Conservation (phyloP, 2,113 vertebrate genomes). For the Theristicus caerulescens region DNA sequence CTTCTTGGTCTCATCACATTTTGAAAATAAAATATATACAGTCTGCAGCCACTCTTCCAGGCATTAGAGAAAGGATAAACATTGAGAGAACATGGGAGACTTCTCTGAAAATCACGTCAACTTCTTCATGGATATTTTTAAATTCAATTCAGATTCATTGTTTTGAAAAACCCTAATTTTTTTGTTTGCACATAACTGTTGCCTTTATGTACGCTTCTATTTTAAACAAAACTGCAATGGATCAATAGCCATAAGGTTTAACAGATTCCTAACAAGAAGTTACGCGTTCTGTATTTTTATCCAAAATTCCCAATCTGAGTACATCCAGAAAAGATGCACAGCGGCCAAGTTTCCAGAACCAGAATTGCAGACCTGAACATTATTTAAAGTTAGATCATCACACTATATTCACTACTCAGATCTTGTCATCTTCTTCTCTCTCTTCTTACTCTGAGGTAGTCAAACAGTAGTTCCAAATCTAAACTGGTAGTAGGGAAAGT, state of each 20-base stretch:
- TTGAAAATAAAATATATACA: slow-evolving; percentile 1
- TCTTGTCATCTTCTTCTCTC: neutral
- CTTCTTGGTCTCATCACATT: neutral
- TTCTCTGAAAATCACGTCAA: neutral
- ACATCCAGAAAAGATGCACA: neutral
- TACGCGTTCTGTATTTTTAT: neutral
- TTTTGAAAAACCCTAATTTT: neutral
- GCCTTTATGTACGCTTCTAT: neutral
- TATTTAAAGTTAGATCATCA: neutral
- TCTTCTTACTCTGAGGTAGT: neutral
- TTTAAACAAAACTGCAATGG: slow-evolving; percentile 13
- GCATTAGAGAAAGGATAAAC: neutral
- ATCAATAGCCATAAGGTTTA: slow-evolving; percentile 10
- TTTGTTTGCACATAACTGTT: neutral
- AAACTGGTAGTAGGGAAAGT: neutral
- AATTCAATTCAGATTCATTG: neutral
- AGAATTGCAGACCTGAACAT: neutral
- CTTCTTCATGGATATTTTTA: neutral
- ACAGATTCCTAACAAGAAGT: slow-evolving; percentile 4
- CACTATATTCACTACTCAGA: neutral
- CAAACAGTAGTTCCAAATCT: neutral
- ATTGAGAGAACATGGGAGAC: neutral
- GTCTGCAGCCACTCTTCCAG: neutral
- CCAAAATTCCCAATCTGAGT: neutral
- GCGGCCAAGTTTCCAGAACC: neutral